Percentiles rank a stretch among this genome's conserved stretches.
Conservation (phyloP, 2,113 vertebrate species). For the Delphinus delphis region DNA sequence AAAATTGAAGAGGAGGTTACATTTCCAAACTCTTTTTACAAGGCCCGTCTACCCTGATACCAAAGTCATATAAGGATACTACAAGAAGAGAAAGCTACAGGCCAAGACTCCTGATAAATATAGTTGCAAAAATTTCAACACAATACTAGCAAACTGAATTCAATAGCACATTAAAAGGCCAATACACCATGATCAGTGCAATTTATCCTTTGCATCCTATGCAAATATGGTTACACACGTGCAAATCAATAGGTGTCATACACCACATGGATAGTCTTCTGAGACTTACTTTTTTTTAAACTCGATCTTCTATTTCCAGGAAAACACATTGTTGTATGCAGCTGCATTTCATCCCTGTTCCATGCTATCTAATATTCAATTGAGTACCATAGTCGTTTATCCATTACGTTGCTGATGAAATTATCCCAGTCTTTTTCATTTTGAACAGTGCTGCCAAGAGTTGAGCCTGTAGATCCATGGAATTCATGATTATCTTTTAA, state of each 20-base stretch:
- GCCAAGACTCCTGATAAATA: too few relatives aligned
- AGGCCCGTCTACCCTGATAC: too few relatives aligned
- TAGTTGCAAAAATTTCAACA: background rate
- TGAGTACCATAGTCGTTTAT: background rate
- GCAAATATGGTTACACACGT: background rate
- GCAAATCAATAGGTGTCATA: background rate
- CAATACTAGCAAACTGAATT: background rate
- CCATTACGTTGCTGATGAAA: background rate
- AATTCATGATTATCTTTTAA: background rate
- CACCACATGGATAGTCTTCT: background rate
- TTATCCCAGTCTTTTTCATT: background rate
- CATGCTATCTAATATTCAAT: background rate
- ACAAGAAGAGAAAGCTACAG: too few relatives aligned
- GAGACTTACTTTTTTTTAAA: background rate
- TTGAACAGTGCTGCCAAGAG: background rate
- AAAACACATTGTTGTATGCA: background rate
- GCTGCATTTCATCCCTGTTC: background rate
- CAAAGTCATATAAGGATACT: too few relatives aligned
- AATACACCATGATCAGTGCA: too few relatives aligned
- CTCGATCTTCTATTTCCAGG: background rate
- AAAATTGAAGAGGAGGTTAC: too few relatives aligned
- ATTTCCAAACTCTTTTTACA: too few relatives aligned
- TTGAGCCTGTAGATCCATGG: background rate
- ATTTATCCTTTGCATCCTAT: background rate
- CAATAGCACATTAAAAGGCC: background rate